phyloP scores from a whole-genome alignment of 2,888 invertebrate genomes.

The Nebria salina region DNA sequence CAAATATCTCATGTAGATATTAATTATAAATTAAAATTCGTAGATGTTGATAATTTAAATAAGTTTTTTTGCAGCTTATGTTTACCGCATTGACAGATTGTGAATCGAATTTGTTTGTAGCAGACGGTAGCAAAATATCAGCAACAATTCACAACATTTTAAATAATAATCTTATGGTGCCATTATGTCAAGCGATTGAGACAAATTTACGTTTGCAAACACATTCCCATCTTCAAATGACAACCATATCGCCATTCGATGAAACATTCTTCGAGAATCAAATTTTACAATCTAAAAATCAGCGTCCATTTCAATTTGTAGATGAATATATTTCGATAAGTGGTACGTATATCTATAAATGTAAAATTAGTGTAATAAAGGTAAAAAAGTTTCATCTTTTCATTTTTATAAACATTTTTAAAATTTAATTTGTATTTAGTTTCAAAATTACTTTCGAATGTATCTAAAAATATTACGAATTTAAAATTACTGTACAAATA shows the following conservation, averaged over 20 bases:
- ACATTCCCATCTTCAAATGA: conserved; percentile 87
- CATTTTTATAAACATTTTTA: neutral
- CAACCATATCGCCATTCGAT: conserved; percentile 77
- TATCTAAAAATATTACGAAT: too few relatives aligned
- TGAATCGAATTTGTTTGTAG: conserved; percentile 50
- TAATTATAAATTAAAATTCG: too few relatives aligned
- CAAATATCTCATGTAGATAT: too few relatives aligned
- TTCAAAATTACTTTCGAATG: too few relatives aligned
- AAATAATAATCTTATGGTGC: conserved; percentile 70
- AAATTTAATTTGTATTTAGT: too few relatives aligned
- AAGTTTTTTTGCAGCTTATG: conserved; percentile 55
- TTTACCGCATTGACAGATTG: conserved; percentile 58
- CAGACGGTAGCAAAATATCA: conserved; percentile 60
- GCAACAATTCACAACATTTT: conserved; percentile 62
- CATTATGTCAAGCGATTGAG: conserved; percentile 88
- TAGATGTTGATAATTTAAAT: neutral
- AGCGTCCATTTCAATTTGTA: conserved; percentile 67
- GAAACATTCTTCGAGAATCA: conserved; percentile 72
- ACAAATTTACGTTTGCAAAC: conserved; percentile 92
- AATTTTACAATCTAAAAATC: conserved; percentile 64
- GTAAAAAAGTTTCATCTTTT: neutral
- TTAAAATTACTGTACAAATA: too few relatives aligned
- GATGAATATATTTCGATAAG: conserved; percentile 69
- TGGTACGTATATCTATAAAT: conserved; percentile 17
- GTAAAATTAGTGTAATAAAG: neutral